These are phyloP conservation scores for Xiphophorus birchmanni DNA, from an alignment of 2,797 vertebrate species.

Conservation along the genomic window DNA sequence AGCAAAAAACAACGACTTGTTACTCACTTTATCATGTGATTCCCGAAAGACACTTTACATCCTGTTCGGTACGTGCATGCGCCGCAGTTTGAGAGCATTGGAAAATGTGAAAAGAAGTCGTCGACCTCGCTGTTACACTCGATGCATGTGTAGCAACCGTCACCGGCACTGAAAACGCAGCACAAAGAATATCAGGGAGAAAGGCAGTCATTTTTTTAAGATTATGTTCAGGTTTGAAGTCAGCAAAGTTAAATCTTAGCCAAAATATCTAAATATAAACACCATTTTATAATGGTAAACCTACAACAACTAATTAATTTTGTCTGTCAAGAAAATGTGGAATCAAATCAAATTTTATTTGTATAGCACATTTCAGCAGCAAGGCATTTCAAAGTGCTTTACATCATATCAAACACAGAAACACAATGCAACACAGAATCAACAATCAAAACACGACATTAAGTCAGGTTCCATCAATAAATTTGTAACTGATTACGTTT, in stretches of 20 bases:
- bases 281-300: neutral
- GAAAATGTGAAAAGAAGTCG: constrained; percentile 92
- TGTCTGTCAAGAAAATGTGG: neutral
- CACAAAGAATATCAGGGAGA: neutral
- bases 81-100: constrained; percentile 88
- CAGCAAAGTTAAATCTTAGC: neutral
- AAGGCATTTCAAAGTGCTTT: too few species aligned
- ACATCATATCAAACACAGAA: too few species aligned
- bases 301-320: neutral
- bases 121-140: constrained; percentile 88
- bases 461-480: too few species aligned
- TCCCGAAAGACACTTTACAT: constrained; percentile 92
- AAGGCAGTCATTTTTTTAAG: neutral
- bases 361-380: too few species aligned
- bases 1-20: neutral
- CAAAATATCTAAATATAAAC: neutral
- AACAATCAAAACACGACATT: too few species aligned
- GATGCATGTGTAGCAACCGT: constrained; percentile 86
- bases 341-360: too few species aligned
- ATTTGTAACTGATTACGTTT: too few species aligned
- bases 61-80: constrained; percentile 94
- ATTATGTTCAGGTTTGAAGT: constrained; percentile 4
- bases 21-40: constrained; percentile 93
- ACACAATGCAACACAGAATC: too few species aligned
- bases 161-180: constrained; percentile 72